These are phyloP conservation scores for Catharus ustulatus DNA, from an alignment of 2,797 vertebrate genomes.

Conservation along the genomic window DNA sequence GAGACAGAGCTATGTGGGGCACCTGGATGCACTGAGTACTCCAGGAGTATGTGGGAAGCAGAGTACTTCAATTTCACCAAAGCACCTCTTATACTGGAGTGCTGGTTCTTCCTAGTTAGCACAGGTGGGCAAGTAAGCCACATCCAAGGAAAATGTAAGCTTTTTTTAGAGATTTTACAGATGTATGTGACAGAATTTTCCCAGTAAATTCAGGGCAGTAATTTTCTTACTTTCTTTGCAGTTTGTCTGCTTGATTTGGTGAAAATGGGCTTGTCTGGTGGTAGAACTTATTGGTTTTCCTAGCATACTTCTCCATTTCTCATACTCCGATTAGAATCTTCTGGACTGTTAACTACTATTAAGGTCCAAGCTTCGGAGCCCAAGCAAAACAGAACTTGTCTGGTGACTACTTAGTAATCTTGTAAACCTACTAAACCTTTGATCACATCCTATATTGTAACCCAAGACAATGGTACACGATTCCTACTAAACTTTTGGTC, in stretches of 20 bases:
- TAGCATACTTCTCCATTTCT: neutral
- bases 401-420: neutral
- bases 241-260: neutral
- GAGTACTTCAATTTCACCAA: neutral
- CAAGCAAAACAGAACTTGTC: neutral
- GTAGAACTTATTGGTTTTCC: neutral
- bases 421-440: neutral
- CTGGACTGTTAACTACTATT: neutral
- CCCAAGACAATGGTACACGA: neutral
- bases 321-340: neutral
- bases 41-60: neutral
- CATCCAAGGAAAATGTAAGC: neutral
- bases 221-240: neutral
- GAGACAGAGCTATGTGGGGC: neutral
- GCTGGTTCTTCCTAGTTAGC: neutral
- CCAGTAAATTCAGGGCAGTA: neutral
- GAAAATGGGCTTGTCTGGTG: neutral
- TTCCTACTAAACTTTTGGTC: neutral
- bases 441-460: too few species aligned
- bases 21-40: neutral
- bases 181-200: neutral
- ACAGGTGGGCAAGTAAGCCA: neutral
- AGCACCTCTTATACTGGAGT: neutral
- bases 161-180: neutral
- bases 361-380: neutral